Conservation (phyloP, 1,140 invertebrate species). For the Aricia agestis region DNA sequence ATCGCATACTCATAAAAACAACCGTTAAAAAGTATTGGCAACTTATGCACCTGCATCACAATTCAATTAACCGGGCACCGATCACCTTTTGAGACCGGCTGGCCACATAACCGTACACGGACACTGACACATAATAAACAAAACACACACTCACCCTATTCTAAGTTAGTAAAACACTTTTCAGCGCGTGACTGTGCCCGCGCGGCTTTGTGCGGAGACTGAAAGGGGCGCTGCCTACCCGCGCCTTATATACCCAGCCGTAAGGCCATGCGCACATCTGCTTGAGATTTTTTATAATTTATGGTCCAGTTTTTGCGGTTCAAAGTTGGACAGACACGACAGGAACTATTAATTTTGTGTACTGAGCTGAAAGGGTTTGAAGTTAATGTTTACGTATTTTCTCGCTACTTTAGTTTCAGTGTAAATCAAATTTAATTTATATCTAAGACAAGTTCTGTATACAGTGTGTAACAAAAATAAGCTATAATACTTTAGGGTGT, state of each 20-base stretch:
- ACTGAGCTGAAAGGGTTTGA: neutral
- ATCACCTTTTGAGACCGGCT: neutral
- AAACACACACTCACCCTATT: conserved; percentile 12
- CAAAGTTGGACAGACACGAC: neutral
- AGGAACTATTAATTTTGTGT: neutral
- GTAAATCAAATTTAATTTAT: too few relatives aligned
- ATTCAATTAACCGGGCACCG: neutral
- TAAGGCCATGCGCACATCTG: conserved; percentile 6
- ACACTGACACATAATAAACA: neutral
- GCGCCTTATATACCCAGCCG: neutral
- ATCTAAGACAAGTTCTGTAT: too few relatives aligned
- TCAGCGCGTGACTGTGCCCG: neutral
- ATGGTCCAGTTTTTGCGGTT: neutral
- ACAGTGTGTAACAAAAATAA: too few relatives aligned
- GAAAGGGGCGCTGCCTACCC: neutral
- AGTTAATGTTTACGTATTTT: too few relatives aligned
- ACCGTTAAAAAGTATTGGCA: neutral
- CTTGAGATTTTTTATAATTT: neutral
- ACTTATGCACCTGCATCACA: neutral
- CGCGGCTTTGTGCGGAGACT: neutral
- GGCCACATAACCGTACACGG: neutral
- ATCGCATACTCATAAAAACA: neutral
- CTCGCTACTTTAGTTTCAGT: too few relatives aligned
- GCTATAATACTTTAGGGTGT: too few relatives aligned
- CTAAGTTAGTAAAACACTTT: conserved; percentile 12